A percentile compares a stretch with the other conserved stretches of the same genome.
Conservation (phyloP, 2,797 vertebrate species). For the Momotus momota region DNA sequence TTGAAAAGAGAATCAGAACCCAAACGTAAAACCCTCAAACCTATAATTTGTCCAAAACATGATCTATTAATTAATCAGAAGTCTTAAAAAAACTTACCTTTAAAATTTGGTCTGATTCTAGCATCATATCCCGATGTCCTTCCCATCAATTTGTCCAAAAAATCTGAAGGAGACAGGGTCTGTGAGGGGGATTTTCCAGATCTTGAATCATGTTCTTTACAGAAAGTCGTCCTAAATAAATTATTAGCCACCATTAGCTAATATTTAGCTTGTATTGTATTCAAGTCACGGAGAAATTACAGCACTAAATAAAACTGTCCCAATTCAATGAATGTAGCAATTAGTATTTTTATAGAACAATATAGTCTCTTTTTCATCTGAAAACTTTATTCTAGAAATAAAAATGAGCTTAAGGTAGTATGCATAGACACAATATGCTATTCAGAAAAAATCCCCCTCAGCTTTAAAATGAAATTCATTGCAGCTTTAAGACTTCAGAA, state of each 20-base stretch:
- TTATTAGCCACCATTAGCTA: conserved; percentile 77
- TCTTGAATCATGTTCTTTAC: conserved; percentile 95
- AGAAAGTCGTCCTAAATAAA: conserved; percentile 87
- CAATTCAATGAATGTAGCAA: background rate
- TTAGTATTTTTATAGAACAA: background rate
- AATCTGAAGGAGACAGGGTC: conserved; percentile 96
- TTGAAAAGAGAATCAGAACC: background rate
- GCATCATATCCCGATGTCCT: conserved; percentile 97
- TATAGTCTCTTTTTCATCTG: background rate
- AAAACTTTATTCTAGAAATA: background rate
- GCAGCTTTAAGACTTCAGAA: background rate
- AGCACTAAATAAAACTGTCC: background rate
- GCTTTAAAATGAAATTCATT: background rate
- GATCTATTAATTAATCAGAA: background rate
- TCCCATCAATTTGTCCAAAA: conserved; percentile 99
- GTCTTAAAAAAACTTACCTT: conserved; percentile 87
- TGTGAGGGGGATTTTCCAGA: conserved; percentile 87
- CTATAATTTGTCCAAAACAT: background rate
- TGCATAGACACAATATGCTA: background rate
- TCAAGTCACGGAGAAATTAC: background rate
- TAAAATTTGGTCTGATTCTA: conserved; percentile 98
- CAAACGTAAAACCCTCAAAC: background rate
- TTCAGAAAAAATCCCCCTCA: background rate
- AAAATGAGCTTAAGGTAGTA: background rate
- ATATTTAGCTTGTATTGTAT: conserved; percentile 1